Evolutionary conservation across 2,113 vertebrate species (phyloP).

Genomic region (Aspidoscelis tigris): DNA sequence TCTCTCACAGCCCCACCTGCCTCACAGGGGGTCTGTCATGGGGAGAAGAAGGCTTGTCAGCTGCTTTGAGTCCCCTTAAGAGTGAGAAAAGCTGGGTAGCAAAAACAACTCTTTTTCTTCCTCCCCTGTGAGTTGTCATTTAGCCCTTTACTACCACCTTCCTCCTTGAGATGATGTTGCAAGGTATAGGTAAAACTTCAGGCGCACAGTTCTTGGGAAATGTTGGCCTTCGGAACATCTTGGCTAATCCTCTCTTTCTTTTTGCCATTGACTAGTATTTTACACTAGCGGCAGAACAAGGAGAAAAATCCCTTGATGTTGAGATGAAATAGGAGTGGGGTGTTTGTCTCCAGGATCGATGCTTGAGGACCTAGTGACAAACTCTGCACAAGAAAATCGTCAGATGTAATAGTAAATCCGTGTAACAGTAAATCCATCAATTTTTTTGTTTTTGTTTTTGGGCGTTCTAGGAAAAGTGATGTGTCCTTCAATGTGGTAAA

Average conservation of each 20-base stretch:
- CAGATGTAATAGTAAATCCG: conserved; percentile 7
- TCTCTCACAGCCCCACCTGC: too few species aligned
- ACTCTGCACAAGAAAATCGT: conserved; percentile 47
- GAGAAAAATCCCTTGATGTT: conserved; percentile 15
- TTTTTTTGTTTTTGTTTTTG: conserved; percentile 42
- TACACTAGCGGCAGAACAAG: background rate
- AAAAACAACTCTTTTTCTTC: too few species aligned
- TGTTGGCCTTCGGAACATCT: background rate
- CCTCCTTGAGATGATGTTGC: too few species aligned
- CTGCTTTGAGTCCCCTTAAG: too few species aligned
- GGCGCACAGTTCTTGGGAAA: background rate
- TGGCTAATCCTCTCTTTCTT: conserved; percentile 1
- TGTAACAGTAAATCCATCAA: conserved; percentile 27
- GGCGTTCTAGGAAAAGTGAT: conserved; percentile 32
- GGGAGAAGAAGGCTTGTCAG: too few species aligned
- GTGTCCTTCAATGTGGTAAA: conserved; percentile 53
- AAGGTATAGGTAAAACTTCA: background rate
- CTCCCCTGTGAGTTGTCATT: too few species aligned
- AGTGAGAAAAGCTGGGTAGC: too few species aligned
- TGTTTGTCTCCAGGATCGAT: conserved; percentile 38
- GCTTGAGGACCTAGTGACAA: conserved; percentile 31
- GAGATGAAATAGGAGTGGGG: conserved; percentile 19
- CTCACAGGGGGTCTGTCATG: too few species aligned
- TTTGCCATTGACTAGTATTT: conserved; percentile 2
- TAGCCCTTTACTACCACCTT: too few species aligned